These are phyloP conservation scores for Gambusia yucatana DNA, from an alignment of 2,797 vertebrate genomes.

Conservation along the genomic window DNA sequence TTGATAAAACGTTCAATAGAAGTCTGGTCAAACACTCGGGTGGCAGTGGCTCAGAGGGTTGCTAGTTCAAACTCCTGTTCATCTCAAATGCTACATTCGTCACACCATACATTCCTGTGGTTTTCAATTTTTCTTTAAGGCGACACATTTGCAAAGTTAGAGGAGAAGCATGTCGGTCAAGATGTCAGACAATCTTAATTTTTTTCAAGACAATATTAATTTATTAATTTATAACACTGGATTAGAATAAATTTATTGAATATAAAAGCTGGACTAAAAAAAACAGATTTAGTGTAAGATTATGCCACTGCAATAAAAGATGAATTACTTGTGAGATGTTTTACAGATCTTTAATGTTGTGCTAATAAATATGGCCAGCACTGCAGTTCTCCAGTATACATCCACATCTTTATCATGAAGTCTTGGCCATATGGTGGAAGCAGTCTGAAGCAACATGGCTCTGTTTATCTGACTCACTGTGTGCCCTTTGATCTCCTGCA, in stretches of 20 bases:
- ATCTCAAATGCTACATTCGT: too few species aligned
- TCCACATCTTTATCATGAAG: slow-evolving; percentile 31
- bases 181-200: too few species aligned
- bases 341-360: not conserved
- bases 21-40: not conserved
- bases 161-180: too few species aligned
- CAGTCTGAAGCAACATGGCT: slow-evolving; percentile 44
- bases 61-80: not conserved
- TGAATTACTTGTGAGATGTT: not conserved
- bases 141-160: too few species aligned
- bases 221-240: too few species aligned
- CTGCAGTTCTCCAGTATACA: not conserved
- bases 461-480: slow-evolving; percentile 33
- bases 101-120: too few species aligned
- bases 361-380: not conserved
- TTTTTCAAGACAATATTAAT: too few species aligned
- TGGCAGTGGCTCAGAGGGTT: not conserved
- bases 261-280: not conserved
- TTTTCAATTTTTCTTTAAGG: too few species aligned
- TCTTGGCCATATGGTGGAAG: slow-evolving; percentile 52
- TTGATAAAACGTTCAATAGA: not conserved
- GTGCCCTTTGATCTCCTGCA: slow-evolving; percentile 28
- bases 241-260: not conserved
- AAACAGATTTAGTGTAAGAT: not conserved
- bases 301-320: not conserved